These are phyloP conservation scores for Heteromormyrus szaboi DNA, from an alignment of 2,797 vertebrate species.

Conservation along the genomic window DNA sequence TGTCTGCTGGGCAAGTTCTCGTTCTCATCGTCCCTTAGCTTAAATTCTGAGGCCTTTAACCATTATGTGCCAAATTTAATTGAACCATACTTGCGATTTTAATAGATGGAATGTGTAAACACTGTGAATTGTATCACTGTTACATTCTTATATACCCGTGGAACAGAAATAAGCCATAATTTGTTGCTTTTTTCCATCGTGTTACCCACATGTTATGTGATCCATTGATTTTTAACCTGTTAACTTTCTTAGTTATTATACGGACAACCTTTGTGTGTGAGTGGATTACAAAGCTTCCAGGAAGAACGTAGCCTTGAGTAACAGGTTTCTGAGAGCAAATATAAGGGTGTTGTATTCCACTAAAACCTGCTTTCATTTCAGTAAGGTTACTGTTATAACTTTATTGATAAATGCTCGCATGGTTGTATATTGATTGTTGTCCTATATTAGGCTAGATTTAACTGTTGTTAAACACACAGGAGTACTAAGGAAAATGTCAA, in stretches of 20 bases:
- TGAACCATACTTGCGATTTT: slow-evolving; percentile 50
- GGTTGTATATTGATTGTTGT: slow-evolving; percentile 20
- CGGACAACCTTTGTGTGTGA: not conserved
- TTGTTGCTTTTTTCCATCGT: slow-evolving; percentile 26
- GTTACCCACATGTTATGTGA: not conserved
- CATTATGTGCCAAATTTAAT: slow-evolving; percentile 63
- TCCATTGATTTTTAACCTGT: not conserved
- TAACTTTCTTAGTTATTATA: not conserved
- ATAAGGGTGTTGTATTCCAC: slow-evolving; percentile 38
- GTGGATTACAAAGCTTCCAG: slow-evolving; percentile 7
- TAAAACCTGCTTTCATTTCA: slow-evolving; percentile 41
- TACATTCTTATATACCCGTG: slow-evolving; percentile 41
- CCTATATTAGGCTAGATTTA: slow-evolving; percentile 29
- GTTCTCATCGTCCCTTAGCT: slow-evolving; percentile 41
- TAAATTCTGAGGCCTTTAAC: slow-evolving; percentile 64
- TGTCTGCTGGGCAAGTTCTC: slow-evolving; percentile 7
- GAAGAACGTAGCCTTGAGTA: not conserved
- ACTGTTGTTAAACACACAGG: slow-evolving; percentile 33
- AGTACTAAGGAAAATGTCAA: slow-evolving; percentile 28
- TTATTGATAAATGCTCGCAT: slow-evolving; percentile 47
- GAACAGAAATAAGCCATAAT: slow-evolving; percentile 42
- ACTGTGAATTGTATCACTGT: slow-evolving; percentile 38
- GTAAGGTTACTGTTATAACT: slow-evolving; percentile 34
- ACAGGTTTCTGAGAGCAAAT: slow-evolving; percentile 30
- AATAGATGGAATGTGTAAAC: slow-evolving; percentile 50